These are phyloP conservation scores for Perca schrenkii DNA, from an alignment of 2,113 vertebrate genomes.

Conservation along the genomic window DNA sequence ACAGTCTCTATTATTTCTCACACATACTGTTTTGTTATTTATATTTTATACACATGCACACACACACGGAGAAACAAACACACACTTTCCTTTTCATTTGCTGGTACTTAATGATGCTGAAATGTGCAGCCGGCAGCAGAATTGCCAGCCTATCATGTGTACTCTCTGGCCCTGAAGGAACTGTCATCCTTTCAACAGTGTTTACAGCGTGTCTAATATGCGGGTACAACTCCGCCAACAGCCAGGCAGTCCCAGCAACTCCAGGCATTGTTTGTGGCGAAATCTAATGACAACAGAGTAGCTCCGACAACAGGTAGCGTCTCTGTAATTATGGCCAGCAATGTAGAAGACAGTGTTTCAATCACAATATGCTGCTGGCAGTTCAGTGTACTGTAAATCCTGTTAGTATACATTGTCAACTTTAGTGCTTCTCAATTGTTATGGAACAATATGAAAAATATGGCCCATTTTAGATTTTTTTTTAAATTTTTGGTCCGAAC, in stretches of 20 bases:
- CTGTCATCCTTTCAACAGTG: conserved; percentile 19
- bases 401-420: background rate
- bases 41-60: background rate
- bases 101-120: conserved; percentile 35
- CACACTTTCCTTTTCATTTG: conserved; percentile 10
- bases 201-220: background rate
- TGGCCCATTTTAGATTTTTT: background rate
- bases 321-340: conserved; percentile 30
- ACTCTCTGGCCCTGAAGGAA: conserved; percentile 6
- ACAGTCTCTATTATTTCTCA: conserved; percentile 21
- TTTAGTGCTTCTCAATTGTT: background rate
- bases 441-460: background rate
- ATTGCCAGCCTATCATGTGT: conserved; percentile 16
- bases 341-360: background rate
- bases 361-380: background rate
- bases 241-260: conserved; percentile 16
- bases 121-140: conserved; percentile 43
- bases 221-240: background rate
- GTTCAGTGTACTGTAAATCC: background rate
- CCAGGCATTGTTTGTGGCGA: background rate
- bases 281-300: conserved; percentile 21
- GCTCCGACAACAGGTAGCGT: conserved; percentile 33
- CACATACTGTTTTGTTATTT: conserved; percentile 7
- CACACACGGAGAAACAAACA: background rate
- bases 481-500: background rate